phyloP scores from a whole-genome alignment of 2,888 invertebrate species.

The Drosophila cognata region DNA sequence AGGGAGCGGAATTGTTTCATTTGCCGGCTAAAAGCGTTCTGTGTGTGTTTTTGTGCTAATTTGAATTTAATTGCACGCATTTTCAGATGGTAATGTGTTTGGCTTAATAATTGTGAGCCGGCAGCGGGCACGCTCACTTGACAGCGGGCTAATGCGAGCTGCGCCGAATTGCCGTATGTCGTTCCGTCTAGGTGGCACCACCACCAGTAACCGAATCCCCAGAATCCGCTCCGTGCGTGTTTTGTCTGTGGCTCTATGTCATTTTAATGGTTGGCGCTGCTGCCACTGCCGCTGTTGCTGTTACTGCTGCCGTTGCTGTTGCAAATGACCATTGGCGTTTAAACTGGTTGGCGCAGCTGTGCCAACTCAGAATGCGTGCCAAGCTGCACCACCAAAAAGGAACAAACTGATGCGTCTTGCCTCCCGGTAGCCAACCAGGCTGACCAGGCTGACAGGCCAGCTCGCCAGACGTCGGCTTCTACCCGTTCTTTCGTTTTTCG shows the following conservation, averaged over 20 bases:
- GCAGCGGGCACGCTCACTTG: slow-evolving; percentile 45
- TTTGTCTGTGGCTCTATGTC: slow-evolving; percentile 67
- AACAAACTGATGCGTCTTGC: slow-evolving; percentile 46
- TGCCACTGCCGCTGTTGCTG: slow-evolving; percentile 35
- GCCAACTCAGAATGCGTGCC: slow-evolving; percentile 70
- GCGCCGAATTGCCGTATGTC: slow-evolving; percentile 2
- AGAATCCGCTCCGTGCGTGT: slow-evolving; percentile 52
- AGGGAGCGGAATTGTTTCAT: slow-evolving; percentile 21
- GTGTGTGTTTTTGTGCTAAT: slow-evolving; percentile 76
- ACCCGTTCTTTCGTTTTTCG: slow-evolving; percentile 37
- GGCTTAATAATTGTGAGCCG: slow-evolving; percentile 65
- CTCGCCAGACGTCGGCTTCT: slow-evolving; percentile 44
- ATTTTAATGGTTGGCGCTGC: slow-evolving; percentile 78
- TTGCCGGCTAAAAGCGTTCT: slow-evolving; percentile 46
- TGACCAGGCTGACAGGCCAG: slow-evolving; percentile 53
- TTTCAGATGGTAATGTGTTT: slow-evolving; percentile 57
- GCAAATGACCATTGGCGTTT: slow-evolving; percentile 75
- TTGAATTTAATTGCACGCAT: slow-evolving; percentile 83
- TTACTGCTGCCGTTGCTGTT: slow-evolving; percentile 35
- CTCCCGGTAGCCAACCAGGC: slow-evolving; percentile 67
- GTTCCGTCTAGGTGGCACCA: slow-evolving; percentile 29
- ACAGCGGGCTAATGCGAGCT: slow-evolving; percentile 30
- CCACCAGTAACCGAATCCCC: slow-evolving; percentile 29
- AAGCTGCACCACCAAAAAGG: slow-evolving; percentile 56
- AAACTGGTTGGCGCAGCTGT: slow-evolving; percentile 77